Evolutionary conservation across 2,797 vertebrate species (phyloP).

Genomic region (Stomatorhinus walkeri): DNA sequence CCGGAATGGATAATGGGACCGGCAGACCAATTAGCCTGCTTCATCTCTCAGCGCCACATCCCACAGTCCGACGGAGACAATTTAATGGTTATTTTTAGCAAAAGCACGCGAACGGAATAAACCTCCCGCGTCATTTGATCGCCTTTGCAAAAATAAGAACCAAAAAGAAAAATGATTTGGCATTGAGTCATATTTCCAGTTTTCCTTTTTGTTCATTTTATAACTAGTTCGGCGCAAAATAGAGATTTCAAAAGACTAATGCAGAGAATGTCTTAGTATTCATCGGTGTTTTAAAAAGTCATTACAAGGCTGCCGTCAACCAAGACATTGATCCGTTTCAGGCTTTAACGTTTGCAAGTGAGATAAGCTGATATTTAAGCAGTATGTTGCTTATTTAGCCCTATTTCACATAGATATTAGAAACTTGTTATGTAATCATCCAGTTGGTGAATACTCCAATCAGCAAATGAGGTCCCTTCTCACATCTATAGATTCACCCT

Average conservation of each 20-base stretch:
- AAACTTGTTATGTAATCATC: slow-evolving; percentile 5
- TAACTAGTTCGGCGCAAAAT: background rate
- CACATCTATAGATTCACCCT: background rate
- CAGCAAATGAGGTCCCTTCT: background rate
- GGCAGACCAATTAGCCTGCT: slow-evolving; percentile 2
- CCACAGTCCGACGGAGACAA: background rate
- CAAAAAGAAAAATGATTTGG: background rate
- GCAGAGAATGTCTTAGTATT: background rate
- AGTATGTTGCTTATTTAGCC: background rate
- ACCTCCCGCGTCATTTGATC: background rate
- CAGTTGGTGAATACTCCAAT: background rate
- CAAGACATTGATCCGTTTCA: background rate
- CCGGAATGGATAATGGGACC: background rate
- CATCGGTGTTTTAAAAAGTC: background rate
- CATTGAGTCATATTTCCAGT: background rate
- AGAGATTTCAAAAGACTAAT: background rate
- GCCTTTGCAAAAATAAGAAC: background rate
- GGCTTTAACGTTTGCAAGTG: background rate
- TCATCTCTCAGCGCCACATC: background rate
- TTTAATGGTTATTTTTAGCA: slow-evolving; percentile 1
- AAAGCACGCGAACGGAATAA: background rate
- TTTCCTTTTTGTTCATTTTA: background rate
- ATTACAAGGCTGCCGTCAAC: background rate
- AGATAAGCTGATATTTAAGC: background rate
- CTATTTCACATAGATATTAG: background rate